Evolutionary conservation across 2,113 vertebrate genomes (phyloP), one percentile per base, ranked within the genome.

Genomic region (Eudyptes chrysolophus): DNA sequence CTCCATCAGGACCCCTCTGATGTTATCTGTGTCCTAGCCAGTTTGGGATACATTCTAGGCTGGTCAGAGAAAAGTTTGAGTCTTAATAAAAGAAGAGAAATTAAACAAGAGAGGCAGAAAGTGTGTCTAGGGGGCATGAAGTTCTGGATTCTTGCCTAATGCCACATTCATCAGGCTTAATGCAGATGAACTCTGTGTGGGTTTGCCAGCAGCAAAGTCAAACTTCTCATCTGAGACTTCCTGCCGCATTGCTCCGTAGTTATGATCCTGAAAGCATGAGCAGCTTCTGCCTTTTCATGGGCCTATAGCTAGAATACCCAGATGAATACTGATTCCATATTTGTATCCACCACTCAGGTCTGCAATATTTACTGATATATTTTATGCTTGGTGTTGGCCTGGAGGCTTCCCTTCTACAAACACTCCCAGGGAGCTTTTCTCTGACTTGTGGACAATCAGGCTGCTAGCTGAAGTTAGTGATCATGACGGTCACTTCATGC

Each of bases 131-230:
- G 49, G 42, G 62, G 68, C 62, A 60, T 68, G 61, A 84, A 77
- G 36, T 76, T 89, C 84, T 95, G 93, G 92, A 95, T 78, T 95
- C 60, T 89, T 87, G 80, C 89, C 86, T 95, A 79, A 87, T 72
- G 72, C 40, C 84, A 87, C 69, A 68, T 77, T 89, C 57, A 84
- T 75, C 89, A 81, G 55, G 27, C 57, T 94, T 92, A 79, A 89
- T 82, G 90, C 24, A 71, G 84, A 61, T 72, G 90, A 92, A 52
- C 55, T 72, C 64, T 71, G 60, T 49, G 60, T 40, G 83, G 46
- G 9, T 79, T 92, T 92, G 87, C 90, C 96, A 95, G 84, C 72
- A 89, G 80, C 89, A 91, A 89, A 89, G 87, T 87, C 5, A 0
- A 82, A 80, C 61, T 60, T 40, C 36, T 92, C 86, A 32, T 52